phyloP scores from a whole-genome alignment of 1,140 invertebrate species.

The Drosophila arawakana region DNA sequence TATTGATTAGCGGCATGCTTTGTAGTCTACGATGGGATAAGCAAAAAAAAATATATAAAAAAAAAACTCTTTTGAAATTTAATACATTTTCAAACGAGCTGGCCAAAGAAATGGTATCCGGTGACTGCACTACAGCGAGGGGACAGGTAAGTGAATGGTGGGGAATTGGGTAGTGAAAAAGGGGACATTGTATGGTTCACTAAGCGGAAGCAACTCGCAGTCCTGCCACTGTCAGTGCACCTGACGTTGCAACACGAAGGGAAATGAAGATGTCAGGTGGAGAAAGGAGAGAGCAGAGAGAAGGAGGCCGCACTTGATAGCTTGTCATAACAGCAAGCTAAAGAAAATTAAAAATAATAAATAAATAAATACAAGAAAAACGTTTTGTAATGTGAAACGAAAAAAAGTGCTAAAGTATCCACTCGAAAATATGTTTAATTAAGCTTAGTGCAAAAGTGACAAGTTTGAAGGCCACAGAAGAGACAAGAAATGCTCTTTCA shows the following conservation, averaged over 20 bases:
- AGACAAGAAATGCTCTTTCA: not conserved
- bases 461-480: not conserved
- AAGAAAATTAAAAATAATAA: conserved; percentile 1
- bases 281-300: not conserved
- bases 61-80: conserved; percentile 62
- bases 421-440: conserved; percentile 52
- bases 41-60: conserved; percentile 14
- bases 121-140: not conserved
- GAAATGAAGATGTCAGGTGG: not conserved
- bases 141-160: not conserved
- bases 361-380: conserved; percentile 48
- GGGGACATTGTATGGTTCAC: conserved; percentile 34
- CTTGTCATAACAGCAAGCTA: conserved; percentile 52
- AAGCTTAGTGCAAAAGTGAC: not conserved
- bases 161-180: not conserved
- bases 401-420: conserved; percentile 4
- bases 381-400: conserved; percentile 57
- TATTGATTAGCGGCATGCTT: conserved; percentile 67
- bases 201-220: conserved; percentile 54
- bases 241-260: conserved; percentile 42
- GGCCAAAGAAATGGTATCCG: conserved; percentile 49
- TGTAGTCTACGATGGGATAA: conserved; percentile 50
- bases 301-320: conserved; percentile 37
- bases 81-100: conserved; percentile 68
- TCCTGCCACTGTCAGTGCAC: conserved; percentile 72